phyloP scores from a whole-genome alignment of 2,113 vertebrate species.

The Lampris incognitus region DNA sequence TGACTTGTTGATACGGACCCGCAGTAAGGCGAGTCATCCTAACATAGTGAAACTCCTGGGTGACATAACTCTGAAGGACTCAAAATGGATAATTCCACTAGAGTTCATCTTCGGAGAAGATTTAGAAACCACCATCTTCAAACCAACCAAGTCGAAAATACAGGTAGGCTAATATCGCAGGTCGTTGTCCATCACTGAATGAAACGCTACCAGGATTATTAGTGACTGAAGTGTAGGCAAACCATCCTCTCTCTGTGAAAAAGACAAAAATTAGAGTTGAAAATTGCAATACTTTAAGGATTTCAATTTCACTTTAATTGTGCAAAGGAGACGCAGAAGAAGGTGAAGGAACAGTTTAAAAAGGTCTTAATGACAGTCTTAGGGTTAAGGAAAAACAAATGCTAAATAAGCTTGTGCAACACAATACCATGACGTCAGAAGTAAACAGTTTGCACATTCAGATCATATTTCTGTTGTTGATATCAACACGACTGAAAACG shows the following conservation, averaged over 20 bases:
- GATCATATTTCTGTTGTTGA: not conserved
- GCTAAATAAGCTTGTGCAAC: not conserved
- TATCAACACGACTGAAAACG: not conserved
- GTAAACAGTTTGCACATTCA: not conserved
- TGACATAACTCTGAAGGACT: conserved; percentile 63
- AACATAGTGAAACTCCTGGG: conserved; percentile 82
- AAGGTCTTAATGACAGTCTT: not conserved
- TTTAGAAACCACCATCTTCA: conserved; percentile 81
- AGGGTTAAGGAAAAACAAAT: not conserved
- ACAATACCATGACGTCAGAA: not conserved
- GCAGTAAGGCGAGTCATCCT: conserved; percentile 71
- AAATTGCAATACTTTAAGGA: not conserved
- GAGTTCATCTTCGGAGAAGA: conserved; percentile 83
- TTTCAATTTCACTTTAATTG: not conserved
- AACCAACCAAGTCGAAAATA: conserved; percentile 74
- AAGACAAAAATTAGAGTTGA: not conserved
- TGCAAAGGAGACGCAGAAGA: not conserved
- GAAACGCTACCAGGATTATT: too few relatives aligned
- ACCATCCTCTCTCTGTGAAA: too few relatives aligned
- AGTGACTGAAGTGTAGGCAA: too few relatives aligned
- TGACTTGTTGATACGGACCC: not conserved
- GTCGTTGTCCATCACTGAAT: not conserved
- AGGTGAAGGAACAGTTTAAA: not conserved
- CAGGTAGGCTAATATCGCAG: conserved; percentile 50
- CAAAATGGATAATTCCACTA: conserved; percentile 80